Conservation (phyloP, 2,113 vertebrate genomes). For the Ochotona princeps region DNA sequence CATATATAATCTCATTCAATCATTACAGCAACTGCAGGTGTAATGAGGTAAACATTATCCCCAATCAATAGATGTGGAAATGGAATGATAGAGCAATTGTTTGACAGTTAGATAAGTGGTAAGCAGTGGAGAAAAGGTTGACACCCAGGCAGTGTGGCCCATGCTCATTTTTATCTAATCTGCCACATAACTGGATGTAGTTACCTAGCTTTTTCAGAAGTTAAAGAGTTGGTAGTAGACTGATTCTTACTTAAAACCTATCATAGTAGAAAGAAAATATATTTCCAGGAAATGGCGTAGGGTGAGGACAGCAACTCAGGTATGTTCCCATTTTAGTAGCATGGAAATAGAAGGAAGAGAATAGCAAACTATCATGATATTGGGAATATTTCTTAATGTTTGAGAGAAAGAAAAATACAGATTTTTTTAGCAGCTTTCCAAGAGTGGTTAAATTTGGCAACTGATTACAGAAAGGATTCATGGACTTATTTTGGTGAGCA, state of each 20-base stretch:
- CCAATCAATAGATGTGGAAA: neutral
- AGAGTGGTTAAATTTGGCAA: neutral
- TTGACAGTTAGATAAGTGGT: neutral
- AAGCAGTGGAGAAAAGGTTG: neutral
- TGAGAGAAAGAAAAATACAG: neutral
- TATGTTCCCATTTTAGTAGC: neutral
- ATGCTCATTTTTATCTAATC: neutral
- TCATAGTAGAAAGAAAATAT: neutral
- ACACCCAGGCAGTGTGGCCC: neutral
- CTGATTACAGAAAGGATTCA: neutral
- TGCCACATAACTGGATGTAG: neutral
- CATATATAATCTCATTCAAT: slow-evolving; percentile 6
- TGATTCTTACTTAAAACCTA: neutral
- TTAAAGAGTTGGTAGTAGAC: neutral
- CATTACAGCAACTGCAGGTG: neutral
- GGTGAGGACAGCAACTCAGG: neutral
- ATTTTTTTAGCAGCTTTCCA: neutral
- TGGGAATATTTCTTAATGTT: neutral
- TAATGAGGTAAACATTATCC: neutral
- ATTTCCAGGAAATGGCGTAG: neutral
- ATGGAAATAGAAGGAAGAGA: neutral
- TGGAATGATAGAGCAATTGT: neutral
- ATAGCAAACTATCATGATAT: neutral
- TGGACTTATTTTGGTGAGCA: neutral
- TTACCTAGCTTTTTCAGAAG: neutral